Conservation (phyloP, 2,888 invertebrate genomes). For the Caenorhabditis uteleia region DNA sequence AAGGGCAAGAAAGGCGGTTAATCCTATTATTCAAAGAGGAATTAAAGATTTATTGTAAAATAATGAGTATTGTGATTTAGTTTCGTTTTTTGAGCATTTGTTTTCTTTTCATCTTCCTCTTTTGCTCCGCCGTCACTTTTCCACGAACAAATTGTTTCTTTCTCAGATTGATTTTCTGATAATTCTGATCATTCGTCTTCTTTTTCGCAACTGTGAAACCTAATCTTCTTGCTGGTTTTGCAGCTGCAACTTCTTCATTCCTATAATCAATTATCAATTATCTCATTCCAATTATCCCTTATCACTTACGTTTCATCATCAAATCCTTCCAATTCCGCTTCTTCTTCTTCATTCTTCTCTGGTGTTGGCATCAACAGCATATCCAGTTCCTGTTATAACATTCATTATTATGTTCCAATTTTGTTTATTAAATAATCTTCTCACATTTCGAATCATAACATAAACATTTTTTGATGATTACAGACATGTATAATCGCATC, state of each 20-base stretch:
- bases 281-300: not conserved
- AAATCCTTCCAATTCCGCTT: slow-evolving; percentile 17
- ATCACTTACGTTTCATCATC: slow-evolving; percentile 29
- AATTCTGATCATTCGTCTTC: slow-evolving; percentile 37
- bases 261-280: slow-evolving; percentile 11
- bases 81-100: slow-evolving; percentile 47
- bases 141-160: slow-evolving; percentile 53
- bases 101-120: slow-evolving; percentile 48
- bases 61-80: too few relatives aligned
- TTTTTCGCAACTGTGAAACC: not conserved
- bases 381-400: slow-evolving; percentile 34
- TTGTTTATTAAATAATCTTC: too few relatives aligned
- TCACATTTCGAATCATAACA: too few relatives aligned
- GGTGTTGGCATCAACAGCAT: slow-evolving; percentile 40
- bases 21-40: too few relatives aligned
- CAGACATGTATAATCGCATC: slow-evolving; percentile 17
- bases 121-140: slow-evolving; percentile 49
- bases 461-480: too few relatives aligned
- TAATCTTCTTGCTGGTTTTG: slow-evolving; percentile 28
- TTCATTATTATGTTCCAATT: too few relatives aligned
- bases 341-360: slow-evolving; percentile 22
- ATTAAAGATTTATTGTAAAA: too few relatives aligned
- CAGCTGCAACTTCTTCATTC: slow-evolving; percentile 15
- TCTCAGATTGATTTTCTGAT: slow-evolving; percentile 51
- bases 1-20: too few relatives aligned